Base-by-base conservation (phyloP, 1,140 invertebrate species). In the Maconellicoccus hirsutus region DNA sequence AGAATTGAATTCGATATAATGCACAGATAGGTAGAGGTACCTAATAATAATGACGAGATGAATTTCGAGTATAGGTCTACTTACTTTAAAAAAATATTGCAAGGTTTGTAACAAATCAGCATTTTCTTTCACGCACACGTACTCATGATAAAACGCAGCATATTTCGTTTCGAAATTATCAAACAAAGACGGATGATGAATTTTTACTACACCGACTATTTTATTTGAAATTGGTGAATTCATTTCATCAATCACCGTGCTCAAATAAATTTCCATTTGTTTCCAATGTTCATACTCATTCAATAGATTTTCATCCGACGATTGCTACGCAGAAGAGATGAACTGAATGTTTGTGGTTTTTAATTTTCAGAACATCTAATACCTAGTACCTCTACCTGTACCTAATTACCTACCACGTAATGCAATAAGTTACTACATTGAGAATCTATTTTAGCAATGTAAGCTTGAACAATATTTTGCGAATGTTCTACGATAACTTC, bases 81-180 rank as follows among this genome's bases (percentile, higher is more conserved):
- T 66, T 66, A 66, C 61, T 26, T 66, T 66, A 22, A 66, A 66
- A 26, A 66, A 66, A 26, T 66, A 66, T 23, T 66, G 61, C 21
- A 66, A 26, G 8, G 19, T 66, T 23, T 66, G 61, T 66, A 66
- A 66, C 6, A 66, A 10, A 8, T 23, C 21, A 16, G 25, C 61
- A 19, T 66, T 66, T 66, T 66, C 61, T 66, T 66, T 66, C 10
- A 26, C 25, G 1, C 2, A 23, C 21, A 66, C 4, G 21, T 25
- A 66, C 1, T 25, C 10, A 14, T 66, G 10, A 23, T 26, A 23
- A 1, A 66, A 16, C 8, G 10, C 8, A 4, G 61, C 22, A 66
- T 16, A 16, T 66, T 66, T 66, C 25, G 21, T 66, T 25, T 66
- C 22, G 25, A 66, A 66, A 4, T 3, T 2, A 14, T 66, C 61